Evolutionary conservation across 2,113 vertebrate species (phyloP).

Genomic region (Pitta sordida): DNA sequence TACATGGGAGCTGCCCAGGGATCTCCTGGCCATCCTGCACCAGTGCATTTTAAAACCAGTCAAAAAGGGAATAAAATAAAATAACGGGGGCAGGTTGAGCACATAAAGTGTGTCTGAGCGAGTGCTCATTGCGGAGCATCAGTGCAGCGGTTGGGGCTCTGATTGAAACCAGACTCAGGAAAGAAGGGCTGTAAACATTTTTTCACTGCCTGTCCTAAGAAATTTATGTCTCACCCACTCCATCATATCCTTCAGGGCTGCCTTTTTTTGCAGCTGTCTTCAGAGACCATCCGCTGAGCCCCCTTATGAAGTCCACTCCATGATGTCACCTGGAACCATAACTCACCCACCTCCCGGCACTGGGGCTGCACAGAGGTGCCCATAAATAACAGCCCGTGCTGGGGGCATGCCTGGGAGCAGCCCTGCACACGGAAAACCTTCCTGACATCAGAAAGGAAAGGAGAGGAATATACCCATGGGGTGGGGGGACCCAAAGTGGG

Average conservation of each 20-base stretch:
- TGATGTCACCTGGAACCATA: slow-evolving; percentile 66
- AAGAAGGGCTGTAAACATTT: slow-evolving; percentile 74
- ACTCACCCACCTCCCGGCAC: slow-evolving; percentile 50
- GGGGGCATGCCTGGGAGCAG: background rate
- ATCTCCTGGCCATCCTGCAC: slow-evolving; percentile 16
- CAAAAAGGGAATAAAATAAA: slow-evolving; percentile 35
- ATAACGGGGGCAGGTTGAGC: slow-evolving; percentile 36
- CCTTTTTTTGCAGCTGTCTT: slow-evolving; percentile 65
- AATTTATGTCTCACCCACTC: slow-evolving; percentile 82
- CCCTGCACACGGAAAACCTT: background rate
- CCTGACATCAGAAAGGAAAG: background rate
- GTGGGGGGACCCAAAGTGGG: background rate
- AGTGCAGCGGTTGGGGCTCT: slow-evolving; percentile 47
- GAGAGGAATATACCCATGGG: background rate
- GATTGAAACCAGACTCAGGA: slow-evolving; percentile 81
- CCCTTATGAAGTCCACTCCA: slow-evolving; percentile 59
- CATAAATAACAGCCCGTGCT: slow-evolving; percentile 21
- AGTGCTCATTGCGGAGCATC: background rate
- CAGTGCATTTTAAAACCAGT: slow-evolving; percentile 18
- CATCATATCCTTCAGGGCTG: slow-evolving; percentile 75
- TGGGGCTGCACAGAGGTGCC: background rate
- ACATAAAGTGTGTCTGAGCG: slow-evolving; percentile 18
- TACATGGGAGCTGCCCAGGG: slow-evolving; percentile 10
- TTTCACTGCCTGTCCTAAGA: slow-evolving; percentile 77
- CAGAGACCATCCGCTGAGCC: slow-evolving; percentile 58